Base-by-base conservation (phyloP, 2,888 invertebrate species). In the Cephus rjabovi region DNA sequence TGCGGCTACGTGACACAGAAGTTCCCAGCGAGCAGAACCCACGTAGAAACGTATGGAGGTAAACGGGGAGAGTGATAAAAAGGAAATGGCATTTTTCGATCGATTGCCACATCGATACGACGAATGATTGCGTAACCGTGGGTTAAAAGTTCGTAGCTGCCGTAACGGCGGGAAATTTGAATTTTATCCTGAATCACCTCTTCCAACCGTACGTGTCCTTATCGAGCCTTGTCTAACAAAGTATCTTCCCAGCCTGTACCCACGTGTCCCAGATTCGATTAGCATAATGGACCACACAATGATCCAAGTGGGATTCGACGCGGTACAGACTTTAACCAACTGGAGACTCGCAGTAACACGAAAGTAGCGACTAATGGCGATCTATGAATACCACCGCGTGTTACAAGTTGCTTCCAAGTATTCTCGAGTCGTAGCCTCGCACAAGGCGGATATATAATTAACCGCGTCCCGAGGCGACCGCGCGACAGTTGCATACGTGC, bases 381-480 rank as follows among this genome's bases (percentile, higher is more conserved):
- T 31, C 71, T 71, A 71, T 71, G 71, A 71, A 71, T 71, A 71
- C 33, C 71, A 34, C 33, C 71, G 56, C 71, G 71, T 31, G 71
- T 71, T 71, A 71, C 71, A 71, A 71, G 71, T 71, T 82, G 82
- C 80, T 79, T 79, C 68, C 76, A n/a, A 79, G 80, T 82, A 86
- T 84, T 83, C 81, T 79, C 80, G 81, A 86, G 81, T 85, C 81
- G 35, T 79, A 80, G 80, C 81, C 79, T 78, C 81, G 79, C 79
- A 78, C 81, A 81, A 83, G 83, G 75, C 77, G 73, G 33, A 34
- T 81, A 81, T 85, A 84, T 86, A 84, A 86, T 85, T 86, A 83
- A 80, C 77, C 82, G 79, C 74, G 34, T 56, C 68, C 73, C 31
- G 11, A 69, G 75, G 75, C 70, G 75, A 77, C 69, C 40, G 35